Evolutionary conservation across 2,113 vertebrate species (phyloP).

Genomic region (Rafetus swinhoei): DNA sequence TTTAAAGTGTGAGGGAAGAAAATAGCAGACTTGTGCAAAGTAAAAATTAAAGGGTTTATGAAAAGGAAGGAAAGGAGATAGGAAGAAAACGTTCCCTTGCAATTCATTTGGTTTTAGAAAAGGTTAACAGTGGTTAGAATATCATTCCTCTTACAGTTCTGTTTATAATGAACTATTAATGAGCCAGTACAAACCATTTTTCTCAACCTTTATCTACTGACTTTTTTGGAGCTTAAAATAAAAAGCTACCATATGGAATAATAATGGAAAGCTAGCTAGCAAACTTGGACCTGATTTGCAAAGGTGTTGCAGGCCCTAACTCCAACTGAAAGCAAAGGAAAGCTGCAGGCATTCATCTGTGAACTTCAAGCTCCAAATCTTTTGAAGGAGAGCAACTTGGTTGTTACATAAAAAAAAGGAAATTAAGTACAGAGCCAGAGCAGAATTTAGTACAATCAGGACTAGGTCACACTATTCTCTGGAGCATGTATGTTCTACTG

Average conservation of each 20-base stretch:
- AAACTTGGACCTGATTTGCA: background rate
- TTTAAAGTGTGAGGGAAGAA: background rate
- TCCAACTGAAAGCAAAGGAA: background rate
- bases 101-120: conserved; percentile 25
- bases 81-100: background rate
- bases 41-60: background rate
- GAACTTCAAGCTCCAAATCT: background rate
- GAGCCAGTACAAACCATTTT: rapidly evolving
- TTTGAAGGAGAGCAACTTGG: rapidly evolving
- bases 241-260: background rate
- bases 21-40: background rate
- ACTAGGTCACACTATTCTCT: rapidly evolving
- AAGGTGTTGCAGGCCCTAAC: rapidly evolving
- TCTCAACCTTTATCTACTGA: conserved; percentile 41
- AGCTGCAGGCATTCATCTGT: background rate
- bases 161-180: conserved; percentile 4
- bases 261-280: background rate
- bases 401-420: background rate
- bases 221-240: conserved; percentile 32
- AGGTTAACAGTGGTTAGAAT: background rate
- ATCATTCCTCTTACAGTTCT: background rate
- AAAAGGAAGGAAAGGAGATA: background rate
- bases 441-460: rapidly evolving
- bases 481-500: rapidly evolving
- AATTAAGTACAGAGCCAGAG: background rate